Conservation (phyloP, 2,888 invertebrate genomes). For the Minunthozetes semirufus region DNA sequence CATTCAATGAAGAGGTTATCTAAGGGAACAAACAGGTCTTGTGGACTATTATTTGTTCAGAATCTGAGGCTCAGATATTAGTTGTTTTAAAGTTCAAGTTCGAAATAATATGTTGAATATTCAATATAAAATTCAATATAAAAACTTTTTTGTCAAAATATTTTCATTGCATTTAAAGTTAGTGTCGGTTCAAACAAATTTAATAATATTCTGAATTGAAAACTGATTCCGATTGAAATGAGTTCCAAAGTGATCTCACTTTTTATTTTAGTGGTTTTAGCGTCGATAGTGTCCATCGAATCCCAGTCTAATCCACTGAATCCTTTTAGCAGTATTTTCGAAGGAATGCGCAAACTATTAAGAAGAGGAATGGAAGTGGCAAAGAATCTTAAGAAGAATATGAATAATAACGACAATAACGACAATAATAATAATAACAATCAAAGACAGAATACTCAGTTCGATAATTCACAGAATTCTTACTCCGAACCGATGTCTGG, state of each 20-base stretch:
- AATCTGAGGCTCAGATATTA: too few species aligned
- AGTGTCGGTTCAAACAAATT: too few species aligned
- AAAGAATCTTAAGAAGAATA: not conserved
- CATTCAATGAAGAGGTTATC: too few species aligned
- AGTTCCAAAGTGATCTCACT: not conserved
- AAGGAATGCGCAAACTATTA: slow-evolving; percentile 4
- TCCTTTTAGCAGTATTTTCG: slow-evolving; percentile 13
- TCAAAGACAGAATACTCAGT: not conserved
- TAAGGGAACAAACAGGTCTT: too few species aligned
- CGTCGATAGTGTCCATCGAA: not conserved
- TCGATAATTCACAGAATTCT: not conserved
- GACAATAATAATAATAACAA: not conserved
- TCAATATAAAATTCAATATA: too few species aligned
- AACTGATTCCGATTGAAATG: too few species aligned
- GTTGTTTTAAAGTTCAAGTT: too few species aligned
- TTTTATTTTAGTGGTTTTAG: not conserved
- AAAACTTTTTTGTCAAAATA: too few species aligned
- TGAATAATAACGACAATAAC: not conserved
- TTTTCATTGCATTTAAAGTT: too few species aligned
- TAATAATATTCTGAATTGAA: too few species aligned
- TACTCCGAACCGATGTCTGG: not conserved
- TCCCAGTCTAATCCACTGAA: not conserved
- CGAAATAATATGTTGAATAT: not conserved
- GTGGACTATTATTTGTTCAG: too few species aligned
- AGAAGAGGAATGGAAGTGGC: slow-evolving; percentile 5